Percentiles rank a stretch among this genome's conserved stretches.
Conservation (phyloP, 2,113 vertebrate genomes). For the Rhynchomys soricoides region DNA sequence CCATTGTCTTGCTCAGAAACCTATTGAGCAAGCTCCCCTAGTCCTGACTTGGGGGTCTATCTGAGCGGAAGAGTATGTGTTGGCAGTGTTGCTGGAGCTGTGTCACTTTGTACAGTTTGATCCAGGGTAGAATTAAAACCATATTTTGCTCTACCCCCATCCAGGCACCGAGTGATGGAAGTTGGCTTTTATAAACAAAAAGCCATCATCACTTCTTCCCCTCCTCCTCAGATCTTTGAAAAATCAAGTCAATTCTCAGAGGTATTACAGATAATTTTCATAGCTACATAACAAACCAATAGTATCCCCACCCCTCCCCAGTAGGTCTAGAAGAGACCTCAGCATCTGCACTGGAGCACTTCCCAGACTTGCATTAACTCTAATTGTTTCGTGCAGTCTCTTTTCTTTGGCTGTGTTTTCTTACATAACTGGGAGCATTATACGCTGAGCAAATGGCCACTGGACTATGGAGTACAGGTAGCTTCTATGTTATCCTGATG, state of each 20-base stretch:
- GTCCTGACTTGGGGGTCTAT: constrained; percentile 69
- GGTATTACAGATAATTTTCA: constrained; percentile 29
- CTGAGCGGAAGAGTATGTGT: constrained; percentile 79
- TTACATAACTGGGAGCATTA: not conserved
- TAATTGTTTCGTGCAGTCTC: not conserved
- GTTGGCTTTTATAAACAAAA: constrained; percentile 79
- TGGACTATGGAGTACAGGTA: not conserved
- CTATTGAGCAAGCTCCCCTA: constrained; percentile 59
- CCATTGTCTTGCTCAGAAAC: not conserved
- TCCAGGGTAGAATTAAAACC: constrained; percentile 84
- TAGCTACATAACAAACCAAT: constrained; percentile 23
- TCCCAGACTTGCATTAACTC: not conserved
- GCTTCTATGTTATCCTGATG: not conserved
- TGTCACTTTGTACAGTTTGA: constrained; percentile 79
- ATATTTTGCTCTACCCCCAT: constrained; percentile 70
- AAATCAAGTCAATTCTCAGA: constrained; percentile 60
- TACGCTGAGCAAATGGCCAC: not conserved
- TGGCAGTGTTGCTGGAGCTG: constrained; percentile 75
- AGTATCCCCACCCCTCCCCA: not conserved
- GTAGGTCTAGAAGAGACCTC: not conserved
- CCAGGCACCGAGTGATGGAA: constrained; percentile 65
- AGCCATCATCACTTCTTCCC: constrained; percentile 65
- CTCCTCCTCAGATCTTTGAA: constrained; percentile 65
- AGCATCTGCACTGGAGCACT: not conserved
- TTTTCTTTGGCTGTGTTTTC: not conserved